Conservation (phyloP, 2,797 vertebrate genomes). For the Chromis chromis region DNA sequence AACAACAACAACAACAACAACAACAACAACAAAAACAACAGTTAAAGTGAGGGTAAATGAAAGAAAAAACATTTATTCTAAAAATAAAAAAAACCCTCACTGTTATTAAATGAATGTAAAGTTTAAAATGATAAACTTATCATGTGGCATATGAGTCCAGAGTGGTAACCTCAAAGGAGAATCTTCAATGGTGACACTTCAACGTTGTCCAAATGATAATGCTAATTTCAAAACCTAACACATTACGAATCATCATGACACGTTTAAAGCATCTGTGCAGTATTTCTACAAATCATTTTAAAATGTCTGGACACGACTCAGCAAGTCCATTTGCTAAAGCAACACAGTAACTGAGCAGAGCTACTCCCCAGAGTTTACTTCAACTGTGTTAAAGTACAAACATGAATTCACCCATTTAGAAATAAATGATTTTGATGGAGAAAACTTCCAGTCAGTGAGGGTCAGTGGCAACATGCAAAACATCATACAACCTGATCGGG, state of each 20-base stretch:
- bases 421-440: constrained; percentile 38
- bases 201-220: constrained; percentile 39
- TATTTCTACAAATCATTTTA: constrained; percentile 53
- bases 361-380: constrained; percentile 64
- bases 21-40: too few species aligned
- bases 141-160: too few species aligned
- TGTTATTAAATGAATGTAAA: too few species aligned
- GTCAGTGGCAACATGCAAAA: constrained; percentile 33
- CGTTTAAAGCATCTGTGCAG: constrained; percentile 40
- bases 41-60: too few species aligned
- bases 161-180: too few species aligned
- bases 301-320: constrained; percentile 69
- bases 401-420: constrained; percentile 60
- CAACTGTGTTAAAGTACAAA: constrained; percentile 58
- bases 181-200: too few species aligned
- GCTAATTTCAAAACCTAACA: constrained; percentile 47
- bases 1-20: too few species aligned
- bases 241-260: constrained; percentile 29
- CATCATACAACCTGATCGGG: constrained; percentile 22
- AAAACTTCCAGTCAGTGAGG: constrained; percentile 50
- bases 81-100: too few species aligned
- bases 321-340: constrained; percentile 74
- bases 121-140: too few species aligned
- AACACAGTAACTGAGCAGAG: constrained; percentile 66
- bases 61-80: too few species aligned